These are phyloP conservation scores for Acrossocheilus fasciatus DNA, from an alignment of 2,797 vertebrate species.

Conservation along the genomic window DNA sequence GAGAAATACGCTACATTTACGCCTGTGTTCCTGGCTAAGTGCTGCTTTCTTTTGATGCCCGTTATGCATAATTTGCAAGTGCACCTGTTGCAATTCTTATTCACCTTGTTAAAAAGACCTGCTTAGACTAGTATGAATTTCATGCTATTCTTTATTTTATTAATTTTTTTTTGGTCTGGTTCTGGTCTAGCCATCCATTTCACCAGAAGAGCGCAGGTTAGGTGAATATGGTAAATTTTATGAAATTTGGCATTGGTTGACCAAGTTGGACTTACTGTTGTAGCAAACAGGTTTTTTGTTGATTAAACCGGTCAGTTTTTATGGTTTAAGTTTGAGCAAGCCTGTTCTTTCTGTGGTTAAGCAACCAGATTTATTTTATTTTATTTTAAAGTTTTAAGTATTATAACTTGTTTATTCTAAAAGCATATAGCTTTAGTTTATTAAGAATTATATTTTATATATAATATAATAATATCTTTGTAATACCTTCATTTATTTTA, in stretches of 20 bases:
- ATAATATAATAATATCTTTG: too few relatives aligned
- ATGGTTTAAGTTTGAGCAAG: neutral
- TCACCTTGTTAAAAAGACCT: neutral
- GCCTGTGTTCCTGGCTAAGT: conserved; percentile 48
- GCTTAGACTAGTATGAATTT: neutral
- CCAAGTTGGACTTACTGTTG: neutral
- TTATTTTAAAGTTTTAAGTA: too few relatives aligned
- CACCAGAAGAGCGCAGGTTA: neutral
- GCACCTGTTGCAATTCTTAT: neutral
- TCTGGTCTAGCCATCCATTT: neutral
- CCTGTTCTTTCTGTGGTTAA: neutral
- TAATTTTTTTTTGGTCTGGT: neutral
- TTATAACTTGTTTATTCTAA: too few relatives aligned
- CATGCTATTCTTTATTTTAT: neutral
- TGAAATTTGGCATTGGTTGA: neutral
- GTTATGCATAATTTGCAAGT: neutral
- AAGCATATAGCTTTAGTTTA: too few relatives aligned
- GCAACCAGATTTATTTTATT: neutral
- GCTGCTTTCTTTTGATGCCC: conserved; percentile 17
- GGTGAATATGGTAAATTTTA: neutral
- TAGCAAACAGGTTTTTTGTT: neutral
- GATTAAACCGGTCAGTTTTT: neutral
- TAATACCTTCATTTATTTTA: too few relatives aligned
- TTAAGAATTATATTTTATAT: too few relatives aligned
- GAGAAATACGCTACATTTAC: neutral